Evolutionary conservation across 2,113 vertebrate genomes (phyloP), one percentile per base, ranked within the genome.

Genomic region (Bubo blakistoni): DNA sequence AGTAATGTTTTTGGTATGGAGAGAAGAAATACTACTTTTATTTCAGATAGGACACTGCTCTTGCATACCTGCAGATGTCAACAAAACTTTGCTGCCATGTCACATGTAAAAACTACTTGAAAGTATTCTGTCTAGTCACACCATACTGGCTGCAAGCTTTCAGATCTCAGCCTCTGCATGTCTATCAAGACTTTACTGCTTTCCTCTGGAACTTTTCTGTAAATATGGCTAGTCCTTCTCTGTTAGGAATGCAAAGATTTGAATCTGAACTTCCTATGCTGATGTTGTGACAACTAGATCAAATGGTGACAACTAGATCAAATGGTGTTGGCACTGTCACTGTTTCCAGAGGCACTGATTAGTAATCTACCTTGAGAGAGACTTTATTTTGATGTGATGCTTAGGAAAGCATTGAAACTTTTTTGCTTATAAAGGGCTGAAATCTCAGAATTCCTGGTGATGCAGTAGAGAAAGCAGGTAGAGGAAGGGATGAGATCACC

Each of bases 21-120:
- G 12, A 0, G 3, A 13, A 30, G 38, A 21, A 26, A 42, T 42
- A 7, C 3, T 52, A 2, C 13, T 54, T 42, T 0, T 77, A 18
- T 77, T 77, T 77, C 36, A 57, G 29, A 5, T 30, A 32, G 9
- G 30, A 22, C 55, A 9, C 5, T 3, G 5, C 24, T 69, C 10
- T 66, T 84, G 18, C 24, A 8, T 57, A 24, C 26, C 15, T 83
- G 30, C n/a, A 54, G 11, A 24, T 51, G 29, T 63, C 27, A 88
- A 5, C 25, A 63, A 59, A 74, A 58, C 11, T 74, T 88, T 34
- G 16, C 29, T 91, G 16, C 9, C 12, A 8, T 54, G 27, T 52
- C 29, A 9, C 0, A 0, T 49, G 13, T 19, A 24, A 52, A 19
- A 86, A n/a, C 29, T 52, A 2, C 46, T 88, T 40, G 24, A 61